Base-by-base conservation (phyloP, 2,888 invertebrate genomes). In the Hemicrepidius hirtus region DNA sequence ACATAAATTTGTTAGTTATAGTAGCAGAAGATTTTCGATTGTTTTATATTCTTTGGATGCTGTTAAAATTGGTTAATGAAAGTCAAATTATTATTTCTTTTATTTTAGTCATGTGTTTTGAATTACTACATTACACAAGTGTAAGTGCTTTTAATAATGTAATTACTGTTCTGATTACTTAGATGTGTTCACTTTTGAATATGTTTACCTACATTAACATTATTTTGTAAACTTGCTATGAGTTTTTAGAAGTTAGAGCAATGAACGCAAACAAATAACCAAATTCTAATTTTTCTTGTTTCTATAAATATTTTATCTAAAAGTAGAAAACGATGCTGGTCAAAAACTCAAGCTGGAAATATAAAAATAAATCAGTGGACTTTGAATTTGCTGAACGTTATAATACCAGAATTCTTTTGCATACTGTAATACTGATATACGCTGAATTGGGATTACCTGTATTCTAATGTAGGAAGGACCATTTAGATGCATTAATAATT, bases 301-400 rank as follows among this genome's bases (percentile, higher is more conserved):
- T 62, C 68, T 68, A 68, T 62, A 62, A 50, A 68, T 68, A 68
- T 41, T 37, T 40, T 10, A 60, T 59, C 62, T 68, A 53, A 40
- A 62, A 63, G 46, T 50, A 68, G 49, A 68, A 59, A 44, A 44
- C 40, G 21, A 49, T 41, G 62, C 62, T 37, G 46, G 49, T 62
- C 53, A 57, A 46, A 68, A 49, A 41, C 62, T 50, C 49, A 28
- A 20, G 5, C 46, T 67, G 49, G 28, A 35, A 21, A 21, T 60
- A 50, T 62, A 68, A 68, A 68, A 68, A 68, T 60, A 68, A 68
- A 50, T 37, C n/a, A 12, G 12, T 49, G 35, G 16, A 7, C n/a
- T 4, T 16, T 37, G 3, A 35, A 40, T 24, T 40, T 7, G 24
- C 12, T 41, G 57, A 57, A 46, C 12, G 28, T 20, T 13, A 24